Percentiles rank a stretch among this genome's conserved stretches.
phyloP scores from a whole-genome alignment of 2,797 vertebrate species.

The Xiphophorus birchmanni region DNA sequence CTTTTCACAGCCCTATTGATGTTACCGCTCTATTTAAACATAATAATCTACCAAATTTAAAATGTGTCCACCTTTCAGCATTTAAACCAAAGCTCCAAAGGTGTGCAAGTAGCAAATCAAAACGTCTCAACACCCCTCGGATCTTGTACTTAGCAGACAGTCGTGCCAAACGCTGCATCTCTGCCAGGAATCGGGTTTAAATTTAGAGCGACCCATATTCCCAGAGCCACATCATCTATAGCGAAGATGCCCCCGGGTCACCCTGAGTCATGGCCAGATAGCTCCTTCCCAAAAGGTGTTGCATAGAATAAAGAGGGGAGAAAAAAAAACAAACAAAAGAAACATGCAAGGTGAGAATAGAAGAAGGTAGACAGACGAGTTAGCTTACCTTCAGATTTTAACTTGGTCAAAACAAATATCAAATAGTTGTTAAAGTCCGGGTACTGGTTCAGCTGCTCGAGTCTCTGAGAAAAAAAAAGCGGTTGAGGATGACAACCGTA shows the following conservation, averaged over 20 bases:
- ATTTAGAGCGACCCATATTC: constrained; percentile 81
- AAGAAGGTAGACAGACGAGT: background rate
- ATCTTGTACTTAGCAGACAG: constrained; percentile 55
- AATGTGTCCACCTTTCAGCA: constrained; percentile 12
- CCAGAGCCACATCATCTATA: constrained; percentile 59
- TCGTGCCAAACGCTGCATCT: constrained; percentile 54
- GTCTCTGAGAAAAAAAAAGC: constrained; percentile 83
- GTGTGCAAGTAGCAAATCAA: constrained; percentile 17
- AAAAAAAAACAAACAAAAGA: background rate
- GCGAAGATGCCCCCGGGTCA: constrained; percentile 55
- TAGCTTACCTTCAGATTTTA: constrained; percentile 96
- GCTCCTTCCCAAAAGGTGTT: constrained; percentile 36
- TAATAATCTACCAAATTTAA: background rate
- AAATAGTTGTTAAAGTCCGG: constrained; percentile 99
- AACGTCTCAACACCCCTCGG: constrained; percentile 59
- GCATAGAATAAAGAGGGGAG: constrained; percentile 31
- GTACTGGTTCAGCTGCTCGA: constrained; percentile 97
- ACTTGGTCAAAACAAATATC: constrained; percentile 97
- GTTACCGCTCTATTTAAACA: too few relatives aligned
- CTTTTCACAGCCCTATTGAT: background rate
- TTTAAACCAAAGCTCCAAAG: background rate
- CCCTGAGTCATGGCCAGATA: constrained; percentile 44
- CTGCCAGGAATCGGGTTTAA: constrained; percentile 75
- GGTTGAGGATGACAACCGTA: constrained; percentile 82
- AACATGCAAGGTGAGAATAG: background rate